Percentiles rank a stretch among this genome's conserved stretches.
phyloP scores from a whole-genome alignment of 2,888 invertebrate species.

The Hypsopygia costalis region DNA sequence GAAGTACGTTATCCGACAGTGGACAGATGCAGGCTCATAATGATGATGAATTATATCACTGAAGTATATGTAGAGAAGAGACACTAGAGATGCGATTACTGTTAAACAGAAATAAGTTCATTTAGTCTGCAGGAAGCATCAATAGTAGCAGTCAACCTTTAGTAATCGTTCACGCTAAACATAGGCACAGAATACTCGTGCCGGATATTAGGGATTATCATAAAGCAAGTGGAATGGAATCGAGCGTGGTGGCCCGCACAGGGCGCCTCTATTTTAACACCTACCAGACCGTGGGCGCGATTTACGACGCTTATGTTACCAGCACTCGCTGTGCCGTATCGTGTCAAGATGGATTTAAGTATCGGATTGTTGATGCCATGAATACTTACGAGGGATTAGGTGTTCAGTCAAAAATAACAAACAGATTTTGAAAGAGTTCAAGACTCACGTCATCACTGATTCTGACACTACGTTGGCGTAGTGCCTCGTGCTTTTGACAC shows the following conservation, averaged over 20 bases:
- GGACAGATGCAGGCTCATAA: too few species aligned
- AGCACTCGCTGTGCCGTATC: constrained; percentile 34
- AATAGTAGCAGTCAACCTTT: constrained; percentile 33
- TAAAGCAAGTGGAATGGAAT: constrained; percentile 73
- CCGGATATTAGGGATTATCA: constrained; percentile 79
- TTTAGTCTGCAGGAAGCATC: constrained; percentile 12
- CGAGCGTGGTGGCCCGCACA: constrained; percentile 65
- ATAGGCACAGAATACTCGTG: constrained; percentile 50
- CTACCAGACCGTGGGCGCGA: constrained; percentile 69
- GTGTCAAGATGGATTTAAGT: constrained; percentile 43
- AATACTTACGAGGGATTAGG: constrained; percentile 23
- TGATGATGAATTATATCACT: too few species aligned
- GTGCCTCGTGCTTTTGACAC: too few species aligned
- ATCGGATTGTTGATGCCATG: constrained; percentile 30
- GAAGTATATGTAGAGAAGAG: too few species aligned
- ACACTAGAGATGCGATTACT: too few species aligned
- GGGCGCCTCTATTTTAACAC: constrained; percentile 77
- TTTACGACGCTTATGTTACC: constrained; percentile 57
- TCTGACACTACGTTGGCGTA: not conserved
- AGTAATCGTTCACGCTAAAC: constrained; percentile 52
- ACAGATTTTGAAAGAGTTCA: constrained; percentile 10
- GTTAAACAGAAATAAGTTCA: too few species aligned
- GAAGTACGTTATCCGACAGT: too few species aligned
- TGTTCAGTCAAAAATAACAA: constrained; percentile 24
- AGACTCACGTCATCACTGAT: not conserved